Evolutionary conservation across 2,888 invertebrate species (phyloP), one percentile per base, ranked within the genome.

Genomic region (Xylocampa areola): DNA sequence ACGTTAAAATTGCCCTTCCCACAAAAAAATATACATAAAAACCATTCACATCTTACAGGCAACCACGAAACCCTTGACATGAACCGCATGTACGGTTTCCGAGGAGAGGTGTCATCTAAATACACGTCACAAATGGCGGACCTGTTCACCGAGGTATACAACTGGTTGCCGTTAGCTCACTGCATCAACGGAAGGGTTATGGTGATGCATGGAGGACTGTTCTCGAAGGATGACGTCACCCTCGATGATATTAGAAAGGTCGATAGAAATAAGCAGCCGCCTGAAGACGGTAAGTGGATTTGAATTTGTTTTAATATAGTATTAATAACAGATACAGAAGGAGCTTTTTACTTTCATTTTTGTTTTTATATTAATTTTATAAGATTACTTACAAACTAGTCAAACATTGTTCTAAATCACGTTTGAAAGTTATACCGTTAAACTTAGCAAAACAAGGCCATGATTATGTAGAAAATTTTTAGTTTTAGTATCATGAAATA

Each of bases 1-100:
- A n/a, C n/a, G n/a, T n/a, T n/a, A n/a, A n/a, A n/a, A n/a, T n/a
- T n/a, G n/a, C n/a, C n/a, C n/a, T n/a, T n/a, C n/a, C n/a, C n/a
- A n/a, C n/a, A n/a, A n/a, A 17, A 17, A 4, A 2, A 8, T 10
- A 1, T 3, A 0, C 8, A 8, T 23, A 13, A 39, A 11, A 21
- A 21, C 7, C 0, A n/a, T 17, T 11, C 2, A 10, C 27, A 7
- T 30, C 0, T 62, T 76, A 1, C 87, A 98, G 98, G 99, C n/a
- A 99, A 99, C 92, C 99, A 99, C 86, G 99, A 99, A 87, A 98
- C 98, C 76, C 95, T 97, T 37, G 98, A 97, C 60, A 99, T 99
- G 99, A 99, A 99, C 92, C 98, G 98, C 91, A 99, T 99, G 98
- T 99, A 99, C 89, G 99, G 99, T 1, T 99, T 99, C 94, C 98